Base-by-base conservation (phyloP, 1,140 invertebrate species). In the Chionoecetes opilio region DNA sequence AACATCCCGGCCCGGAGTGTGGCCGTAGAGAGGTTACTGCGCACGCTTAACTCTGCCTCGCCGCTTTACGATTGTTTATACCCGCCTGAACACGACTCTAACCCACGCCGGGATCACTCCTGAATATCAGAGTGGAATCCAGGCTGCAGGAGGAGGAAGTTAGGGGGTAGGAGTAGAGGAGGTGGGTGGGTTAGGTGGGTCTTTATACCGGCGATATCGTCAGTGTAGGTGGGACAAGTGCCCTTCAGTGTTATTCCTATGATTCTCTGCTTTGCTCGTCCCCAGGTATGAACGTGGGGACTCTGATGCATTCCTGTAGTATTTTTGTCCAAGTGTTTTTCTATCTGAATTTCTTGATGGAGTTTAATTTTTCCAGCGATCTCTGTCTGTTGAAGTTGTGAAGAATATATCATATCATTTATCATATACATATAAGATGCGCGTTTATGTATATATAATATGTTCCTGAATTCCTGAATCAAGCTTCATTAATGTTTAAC, bases 1-100 rank as follows among this genome's bases (percentile, higher is more conserved):
- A 21, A 75, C 63, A 75, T 75, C 63, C 63, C 63, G 63, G 21
- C 63, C 11, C 63, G 63, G 63, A 75, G 63, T 75, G 63, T 75
- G 63, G 63, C 63, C 63, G 63, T 75, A 75, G 63, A 75, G 63
- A n/a, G 63, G 63, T 75, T 75, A 75, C 63, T 26, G 63, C 63
- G 6, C 21, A n/a, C 63, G 63, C 63, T 75, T 6, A 75, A 75
- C 63, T 75, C 63, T n/a, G 63, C 63, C 63, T 3, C 63, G 63
- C 6, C 63, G n/a, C 63, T 75, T n/a, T 75, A 26, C n/a, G 63
- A 75, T 75, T 75, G 63, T 75, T 75, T 75, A 75, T 75, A n/a
- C 63, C 63, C 63, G 63, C 63, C 63, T n/a, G 63, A 75, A 75
- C 63, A 75, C 63, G 63, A 75, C 63, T 75, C 21, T n/a, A 17